Evolutionary conservation across 2,888 invertebrate species (phyloP), one percentile per base, ranked within the genome.

Genomic region (Papilio gigon): DNA sequence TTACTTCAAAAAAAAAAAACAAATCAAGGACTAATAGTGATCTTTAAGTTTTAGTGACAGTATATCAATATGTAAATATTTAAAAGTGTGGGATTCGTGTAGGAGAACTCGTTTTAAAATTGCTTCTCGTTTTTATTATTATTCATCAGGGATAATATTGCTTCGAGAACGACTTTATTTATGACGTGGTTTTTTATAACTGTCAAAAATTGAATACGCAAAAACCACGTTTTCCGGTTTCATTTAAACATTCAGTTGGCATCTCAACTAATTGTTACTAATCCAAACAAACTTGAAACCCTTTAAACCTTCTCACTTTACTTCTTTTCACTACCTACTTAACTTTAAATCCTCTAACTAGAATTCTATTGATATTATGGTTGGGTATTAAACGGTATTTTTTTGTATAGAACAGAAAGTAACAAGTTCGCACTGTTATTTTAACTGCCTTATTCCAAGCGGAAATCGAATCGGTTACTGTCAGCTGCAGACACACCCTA

Each of bases 31-130:
- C 40, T 25, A 12, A 27, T 65, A 33, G n/a, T 22, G 20, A 20
- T n/a, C 44, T 58, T 44, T 20, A 37, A 30, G 25, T 40, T 40
- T 27, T 65, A 30, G 33, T 64, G 53, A n/a, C 11, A 14, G 0
- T 25, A 50, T 53, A 72, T 68, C 42, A 67, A 63, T 68, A 71
- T 72, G 71, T 71, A 73, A 76, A 74, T 68, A 74, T 71, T 72
- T 70, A 70, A 67, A 50, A 61, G 73, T 68, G 71, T 72, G 72
- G 74, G 73, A 68, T 53, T 58, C 53, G 56, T 68, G 68, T 65
- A 56, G 71, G 71, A 59, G n/a, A 68, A 70, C 71, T 53, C 30
- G 65, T 71, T 70, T 42, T 22, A 64, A n/a, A 60, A 68, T 40
- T 27, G 27, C 60, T 61, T 65, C 53, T 62, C 50, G 61, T 69